Base-by-base conservation (phyloP, 1,140 invertebrate species). In the Frieseomelitta varia region DNA sequence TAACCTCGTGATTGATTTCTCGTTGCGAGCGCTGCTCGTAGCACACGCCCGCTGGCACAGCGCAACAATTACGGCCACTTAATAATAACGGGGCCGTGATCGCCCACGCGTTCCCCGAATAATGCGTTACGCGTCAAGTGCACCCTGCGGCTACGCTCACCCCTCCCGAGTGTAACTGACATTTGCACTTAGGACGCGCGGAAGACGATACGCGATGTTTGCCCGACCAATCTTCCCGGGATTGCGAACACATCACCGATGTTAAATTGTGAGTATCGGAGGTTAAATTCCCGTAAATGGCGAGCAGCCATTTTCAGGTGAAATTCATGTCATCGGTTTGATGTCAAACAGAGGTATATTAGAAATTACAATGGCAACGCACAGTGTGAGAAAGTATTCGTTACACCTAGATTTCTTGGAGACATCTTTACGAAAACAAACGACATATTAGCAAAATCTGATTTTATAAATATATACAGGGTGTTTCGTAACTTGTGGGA, bases 1-100 rank as follows among this genome's bases (percentile, higher is more conserved):
- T 71, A 76, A 65, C 21, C 56, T 47, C n/a, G 47, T 80, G 87
- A 88, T 88, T 88, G 86, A 88, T 88, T 85, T 73, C 77, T 61
- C 30, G 72, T 61, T 34, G 63, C 30, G 8, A 30, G 8, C 81
- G 69, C 19, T 56, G 68, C 58, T 51, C 56, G 24, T 17, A n/a
- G 27, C 73, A 53, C 73, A 53, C 30, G 71, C 55, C 14, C n/a
- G 34, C 51, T 56, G 47, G 14, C n/a, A 58, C 53, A 34, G 8
- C 47, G 63, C 76, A 73, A 87, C 76, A 77, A 88, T 87, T 65
- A 30, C 65, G 14, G 11, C 81, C 47, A 34, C 61, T 87, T 87
- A 85, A 85, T 85, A 87, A 84, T 73, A 80, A 79, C 55, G 24
- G 24, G 47, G 21, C 55, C 15, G 27, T 56, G 51, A 68, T 71